Evolutionary conservation across 2,888 invertebrate species (phyloP).

Genomic region (Strigamia transsilvanica): DNA sequence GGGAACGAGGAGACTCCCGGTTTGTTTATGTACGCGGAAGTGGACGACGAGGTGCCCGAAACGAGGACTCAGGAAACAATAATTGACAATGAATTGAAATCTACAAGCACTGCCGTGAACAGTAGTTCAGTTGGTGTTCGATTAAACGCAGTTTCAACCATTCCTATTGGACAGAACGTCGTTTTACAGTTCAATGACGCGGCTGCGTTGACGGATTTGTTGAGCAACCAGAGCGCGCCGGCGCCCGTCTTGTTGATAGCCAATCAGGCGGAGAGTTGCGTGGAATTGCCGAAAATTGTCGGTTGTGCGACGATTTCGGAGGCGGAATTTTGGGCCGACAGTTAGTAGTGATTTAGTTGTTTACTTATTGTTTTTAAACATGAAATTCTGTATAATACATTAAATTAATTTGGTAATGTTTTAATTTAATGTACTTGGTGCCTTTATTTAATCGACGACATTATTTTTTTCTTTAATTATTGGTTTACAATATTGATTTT

Average conservation of each 20-base stretch:
- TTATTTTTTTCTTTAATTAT: no score
- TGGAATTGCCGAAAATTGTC: constrained; percentile 33
- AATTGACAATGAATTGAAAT: not conserved
- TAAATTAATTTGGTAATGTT: not conserved
- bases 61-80: not conserved
- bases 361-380: not conserved
- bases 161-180: not conserved
- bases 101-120: not conserved
- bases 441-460: not conserved
- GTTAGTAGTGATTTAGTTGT: not conserved
- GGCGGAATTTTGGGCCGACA: constrained; percentile 5
- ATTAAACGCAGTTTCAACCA: not conserved
- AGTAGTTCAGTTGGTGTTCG: not conserved
- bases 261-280: not conserved
- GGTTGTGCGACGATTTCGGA: not conserved
- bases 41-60: not conserved
- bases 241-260: not conserved
- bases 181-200: constrained; percentile 29
- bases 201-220: not conserved
- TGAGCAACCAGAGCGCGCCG: not conserved
- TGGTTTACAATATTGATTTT: not conserved
- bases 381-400: not conserved
- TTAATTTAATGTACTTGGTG: not conserved
- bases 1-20: not conserved
- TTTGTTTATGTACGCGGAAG: constrained; percentile 8